Conservation (phyloP, 2,797 vertebrate genomes). For the Atherinosoma microstoma region DNA sequence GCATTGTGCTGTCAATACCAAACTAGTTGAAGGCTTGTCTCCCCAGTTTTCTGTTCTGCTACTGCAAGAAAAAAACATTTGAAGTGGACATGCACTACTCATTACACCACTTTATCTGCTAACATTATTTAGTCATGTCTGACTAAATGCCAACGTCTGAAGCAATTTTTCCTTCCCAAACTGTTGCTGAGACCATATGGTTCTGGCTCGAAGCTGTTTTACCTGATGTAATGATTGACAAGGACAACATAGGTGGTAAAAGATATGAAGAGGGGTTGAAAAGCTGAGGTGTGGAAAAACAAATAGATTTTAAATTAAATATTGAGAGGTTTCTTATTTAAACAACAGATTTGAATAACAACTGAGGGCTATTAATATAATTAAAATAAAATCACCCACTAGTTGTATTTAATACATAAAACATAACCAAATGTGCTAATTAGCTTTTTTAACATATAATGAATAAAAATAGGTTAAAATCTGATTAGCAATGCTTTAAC, state of each 20-base stretch:
- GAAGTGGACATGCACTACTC: neutral
- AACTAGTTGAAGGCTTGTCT: neutral
- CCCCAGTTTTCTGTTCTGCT: neutral
- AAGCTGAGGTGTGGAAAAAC: neutral
- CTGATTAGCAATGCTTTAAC: neutral
- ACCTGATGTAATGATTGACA: neutral
- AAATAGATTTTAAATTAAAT: neutral
- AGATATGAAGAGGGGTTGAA: neutral
- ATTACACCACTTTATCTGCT: neutral
- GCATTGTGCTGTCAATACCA: neutral
- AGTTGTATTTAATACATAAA: neutral
- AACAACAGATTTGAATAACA: no score
- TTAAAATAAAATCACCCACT: neutral
- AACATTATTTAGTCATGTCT: neutral
- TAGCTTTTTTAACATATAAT: neutral
- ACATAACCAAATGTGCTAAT: neutral
- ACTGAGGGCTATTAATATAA: neutral
- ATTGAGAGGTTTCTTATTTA: neutral
- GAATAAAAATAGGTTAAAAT: neutral
- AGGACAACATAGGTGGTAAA: neutral
- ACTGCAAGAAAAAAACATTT: neutral
- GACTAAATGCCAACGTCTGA: neutral
- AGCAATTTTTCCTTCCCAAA: no score
- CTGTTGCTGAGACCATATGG: no score
- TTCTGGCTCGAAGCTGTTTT: no score